phyloP scores from a whole-genome alignment of 2,888 invertebrate species.

The Trichopoda pennipes region DNA sequence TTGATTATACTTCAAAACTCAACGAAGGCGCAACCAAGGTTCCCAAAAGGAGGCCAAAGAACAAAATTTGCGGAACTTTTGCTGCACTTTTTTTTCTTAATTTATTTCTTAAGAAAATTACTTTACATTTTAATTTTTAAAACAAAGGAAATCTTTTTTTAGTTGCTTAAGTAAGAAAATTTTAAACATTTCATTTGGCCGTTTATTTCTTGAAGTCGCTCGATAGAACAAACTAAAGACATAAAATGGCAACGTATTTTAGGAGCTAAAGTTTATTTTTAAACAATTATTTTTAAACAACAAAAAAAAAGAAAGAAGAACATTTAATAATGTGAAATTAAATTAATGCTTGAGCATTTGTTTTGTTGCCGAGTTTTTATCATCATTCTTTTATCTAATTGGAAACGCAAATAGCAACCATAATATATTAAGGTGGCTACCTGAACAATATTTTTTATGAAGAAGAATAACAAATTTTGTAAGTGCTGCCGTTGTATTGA shows the following conservation, averaged over 20 bases:
- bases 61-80: slow-evolving; percentile 4
- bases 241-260: slow-evolving; percentile 46
- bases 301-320: background rate
- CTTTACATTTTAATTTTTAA: slow-evolving; percentile 57
- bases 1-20: too few relatives aligned
- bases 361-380: too few relatives aligned
- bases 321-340: background rate
- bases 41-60: slow-evolving; percentile 7
- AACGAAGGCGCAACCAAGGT: background rate
- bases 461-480: too few relatives aligned
- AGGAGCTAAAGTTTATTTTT: slow-evolving; percentile 39
- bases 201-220: slow-evolving; percentile 17
- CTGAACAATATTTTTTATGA: too few relatives aligned
- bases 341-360: too few relatives aligned
- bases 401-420: too few relatives aligned
- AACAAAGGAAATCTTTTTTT: slow-evolving; percentile 44
- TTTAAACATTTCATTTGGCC: slow-evolving; percentile 50
- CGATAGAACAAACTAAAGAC: slow-evolving; percentile 35
- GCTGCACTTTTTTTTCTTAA: slow-evolving; percentile 1
- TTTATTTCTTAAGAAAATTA: slow-evolving; percentile 36
- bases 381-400: too few relatives aligned
- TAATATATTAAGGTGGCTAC: too few relatives aligned
- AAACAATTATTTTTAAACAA: background rate
- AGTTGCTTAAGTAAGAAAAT: slow-evolving; percentile 44
- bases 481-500: too few relatives aligned